These are phyloP conservation scores for Hyperoodon ampullatus DNA, from an alignment of 2,113 vertebrate species.

Conservation along the genomic window DNA sequence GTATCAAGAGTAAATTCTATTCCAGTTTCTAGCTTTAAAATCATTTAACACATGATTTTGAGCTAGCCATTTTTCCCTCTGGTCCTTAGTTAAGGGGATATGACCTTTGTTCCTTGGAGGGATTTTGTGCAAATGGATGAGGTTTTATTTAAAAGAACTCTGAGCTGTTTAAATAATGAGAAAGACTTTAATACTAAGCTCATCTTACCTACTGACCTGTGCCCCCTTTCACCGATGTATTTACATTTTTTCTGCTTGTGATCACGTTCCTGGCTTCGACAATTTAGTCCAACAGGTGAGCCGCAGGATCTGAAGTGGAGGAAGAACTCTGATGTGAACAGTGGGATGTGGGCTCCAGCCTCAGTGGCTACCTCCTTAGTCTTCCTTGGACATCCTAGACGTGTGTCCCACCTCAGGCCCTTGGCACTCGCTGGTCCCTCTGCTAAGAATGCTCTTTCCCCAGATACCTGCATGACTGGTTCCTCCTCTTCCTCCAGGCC, in stretches of 20 bases:
- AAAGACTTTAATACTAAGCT: slow-evolving; percentile 44
- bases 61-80: not conserved
- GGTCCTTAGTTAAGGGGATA: not conserved
- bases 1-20: not conserved
- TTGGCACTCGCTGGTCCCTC: not conserved
- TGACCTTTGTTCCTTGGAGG: not conserved
- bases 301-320: not conserved
- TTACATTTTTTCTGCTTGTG: not conserved
- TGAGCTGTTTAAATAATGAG: slow-evolving; percentile 43
- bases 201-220: not conserved
- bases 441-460: not conserved
- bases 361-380: not conserved
- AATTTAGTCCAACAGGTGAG: not conserved
- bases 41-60: not conserved
- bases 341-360: not conserved
- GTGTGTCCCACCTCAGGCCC: not conserved
- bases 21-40: slow-evolving; percentile 35
- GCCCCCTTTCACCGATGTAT: not conserved
- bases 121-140: slow-evolving; percentile 36
- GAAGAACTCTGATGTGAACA: not conserved
- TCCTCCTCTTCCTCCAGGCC: not conserved
- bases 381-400: not conserved
- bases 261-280: not conserved
- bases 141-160: slow-evolving; percentile 54
- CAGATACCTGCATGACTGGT: not conserved